These are phyloP conservation scores for Parotia lawesii DNA, from an alignment of 2,113 vertebrate genomes.

Conservation along the genomic window DNA sequence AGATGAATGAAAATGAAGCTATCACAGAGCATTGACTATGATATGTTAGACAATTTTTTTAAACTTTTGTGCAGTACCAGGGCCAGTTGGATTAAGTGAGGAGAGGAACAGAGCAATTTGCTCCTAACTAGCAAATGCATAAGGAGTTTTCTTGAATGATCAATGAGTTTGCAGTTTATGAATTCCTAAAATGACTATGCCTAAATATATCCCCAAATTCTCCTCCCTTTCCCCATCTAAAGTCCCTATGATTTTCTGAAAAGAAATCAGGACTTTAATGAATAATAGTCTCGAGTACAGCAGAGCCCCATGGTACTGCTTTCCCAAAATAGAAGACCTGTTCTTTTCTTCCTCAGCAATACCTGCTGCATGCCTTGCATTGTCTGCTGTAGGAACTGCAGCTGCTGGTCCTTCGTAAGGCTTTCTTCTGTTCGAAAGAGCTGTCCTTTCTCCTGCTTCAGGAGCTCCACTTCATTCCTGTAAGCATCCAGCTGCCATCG, in stretches of 20 bases:
- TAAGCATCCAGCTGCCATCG: constrained; percentile 95
- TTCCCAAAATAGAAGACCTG: neutral
- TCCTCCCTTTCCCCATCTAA: neutral
- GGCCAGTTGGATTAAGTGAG: neutral
- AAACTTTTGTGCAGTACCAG: neutral
- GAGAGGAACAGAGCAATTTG: neutral
- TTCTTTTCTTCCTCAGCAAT: neutral
- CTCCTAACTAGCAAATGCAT: neutral
- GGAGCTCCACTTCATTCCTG: constrained; percentile 91
- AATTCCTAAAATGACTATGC: neutral
- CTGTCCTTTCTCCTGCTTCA: constrained; percentile 87
- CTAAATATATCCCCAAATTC: neutral
- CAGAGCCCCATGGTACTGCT: neutral
- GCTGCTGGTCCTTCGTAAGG: constrained; percentile 80
- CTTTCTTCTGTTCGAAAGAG: constrained; percentile 79
- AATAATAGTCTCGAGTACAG: neutral
- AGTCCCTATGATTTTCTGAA: neutral
- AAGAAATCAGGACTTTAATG: neutral
- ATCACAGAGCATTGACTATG: neutral
- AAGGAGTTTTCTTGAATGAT: neutral
- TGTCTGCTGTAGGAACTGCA: constrained; percentile 89
- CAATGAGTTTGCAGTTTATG: neutral
- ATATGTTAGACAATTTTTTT: neutral
- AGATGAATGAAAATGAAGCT: neutral
- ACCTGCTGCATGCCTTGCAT: constrained; percentile 96